Percentiles rank a stretch among this genome's conserved stretches.
Conservation (phyloP, 1,140 invertebrate species). For the Musca domestica region DNA sequence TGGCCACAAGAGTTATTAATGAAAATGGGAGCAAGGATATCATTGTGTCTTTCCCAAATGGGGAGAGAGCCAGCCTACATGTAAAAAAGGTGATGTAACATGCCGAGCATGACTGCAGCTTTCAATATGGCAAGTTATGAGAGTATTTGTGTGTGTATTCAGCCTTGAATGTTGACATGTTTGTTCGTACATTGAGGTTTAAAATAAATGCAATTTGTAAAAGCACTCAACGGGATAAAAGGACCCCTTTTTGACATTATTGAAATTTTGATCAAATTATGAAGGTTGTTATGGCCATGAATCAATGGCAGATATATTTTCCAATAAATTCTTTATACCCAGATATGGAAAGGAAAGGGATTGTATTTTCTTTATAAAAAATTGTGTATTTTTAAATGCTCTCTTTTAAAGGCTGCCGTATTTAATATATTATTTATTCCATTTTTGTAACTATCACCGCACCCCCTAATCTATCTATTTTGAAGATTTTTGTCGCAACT, state of each 20-base stretch:
- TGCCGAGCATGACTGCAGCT: neutral
- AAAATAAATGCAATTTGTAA: conserved; percentile 27
- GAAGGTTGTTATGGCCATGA: neutral
- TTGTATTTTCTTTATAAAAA: too few relatives aligned
- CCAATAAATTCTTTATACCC: too few relatives aligned
- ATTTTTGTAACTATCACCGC: too few relatives aligned
- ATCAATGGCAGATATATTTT: too few relatives aligned
- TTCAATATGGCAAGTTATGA: neutral
- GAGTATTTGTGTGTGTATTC: neutral
- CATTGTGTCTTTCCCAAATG: neutral
- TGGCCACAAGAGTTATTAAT: too few relatives aligned
- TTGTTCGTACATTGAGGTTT: conserved; percentile 20
- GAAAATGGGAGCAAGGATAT: too few relatives aligned
- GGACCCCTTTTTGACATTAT: conserved; percentile 20
- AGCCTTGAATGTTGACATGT: neutral
- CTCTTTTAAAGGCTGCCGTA: too few relatives aligned
- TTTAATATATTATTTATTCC: too few relatives aligned
- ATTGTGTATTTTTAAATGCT: too few relatives aligned
- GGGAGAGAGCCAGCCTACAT: conserved; percentile 3
- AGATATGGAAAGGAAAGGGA: too few relatives aligned
- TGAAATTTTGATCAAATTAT: conserved; percentile 27
- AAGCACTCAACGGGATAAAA: conserved; percentile 29
- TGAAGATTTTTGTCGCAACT: too few relatives aligned
- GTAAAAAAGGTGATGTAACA: conserved; percentile 11
- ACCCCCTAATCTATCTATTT: too few relatives aligned